Base-by-base conservation (phyloP, 2,113 vertebrate genomes). In the Phaetusa simplex region DNA sequence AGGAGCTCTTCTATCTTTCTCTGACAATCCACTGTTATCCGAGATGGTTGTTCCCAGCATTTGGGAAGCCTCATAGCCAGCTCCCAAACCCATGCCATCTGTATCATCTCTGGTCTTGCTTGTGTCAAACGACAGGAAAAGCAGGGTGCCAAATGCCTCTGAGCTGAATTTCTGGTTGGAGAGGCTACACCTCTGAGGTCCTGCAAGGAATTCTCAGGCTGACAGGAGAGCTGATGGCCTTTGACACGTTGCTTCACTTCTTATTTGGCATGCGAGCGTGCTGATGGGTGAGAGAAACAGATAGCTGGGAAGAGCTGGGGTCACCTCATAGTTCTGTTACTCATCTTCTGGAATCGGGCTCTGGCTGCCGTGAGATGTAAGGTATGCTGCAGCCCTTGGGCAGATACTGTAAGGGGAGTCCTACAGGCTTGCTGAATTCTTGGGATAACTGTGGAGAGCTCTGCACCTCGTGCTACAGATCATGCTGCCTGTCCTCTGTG, bases 381-480 rank as follows among this genome's bases (percentile, higher is more conserved):
- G 70, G 29, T 34, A 89, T 80, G 93, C 93, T 23, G 45, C 73
- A 85, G 91, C 65, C 58, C 89, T 94, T 27, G 5, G 8, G 1
- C 66, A 65, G 61, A 90, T 80, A 89, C 93, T 95, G 84, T 91
- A 94, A 95, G 70, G 93, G 88, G 83, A 95, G 84, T 90, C 86
- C 93, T 90, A 3, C 0, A 0, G 89, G 58, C 81, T 80, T 22
- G 74, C 59, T 77, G 84, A 55, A 95, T 97, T 96, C 87, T 14
- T 93, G 78, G 64, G 66, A 96, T 96, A 66, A 50, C 84, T 91
- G 73, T 47, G 8, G 74, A 80, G 73, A 38, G 74, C 97, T 88
- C 89, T 83, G 91, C 73, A 70, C 93, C 89, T 82, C 84, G 62
- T 95, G 96, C 94, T 95, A 24, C 66, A n/a, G 89, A 91, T 96